Conservation (phyloP, 2,113 vertebrate genomes). For the Cygnus buccinator region DNA sequence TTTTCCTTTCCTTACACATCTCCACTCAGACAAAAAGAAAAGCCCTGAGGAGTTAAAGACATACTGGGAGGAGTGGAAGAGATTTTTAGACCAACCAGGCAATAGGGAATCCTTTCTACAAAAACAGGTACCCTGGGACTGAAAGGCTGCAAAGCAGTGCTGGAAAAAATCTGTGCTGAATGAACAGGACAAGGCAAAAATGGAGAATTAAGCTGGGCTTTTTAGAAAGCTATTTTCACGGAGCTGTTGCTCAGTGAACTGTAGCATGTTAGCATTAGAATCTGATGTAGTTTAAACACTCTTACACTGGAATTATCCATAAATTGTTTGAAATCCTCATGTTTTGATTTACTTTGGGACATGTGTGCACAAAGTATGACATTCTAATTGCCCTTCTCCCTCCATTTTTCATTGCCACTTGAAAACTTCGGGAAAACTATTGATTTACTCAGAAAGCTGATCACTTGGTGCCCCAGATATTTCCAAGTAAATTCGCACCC, state of each 20-base stretch:
- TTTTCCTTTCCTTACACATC: constrained; percentile 10
- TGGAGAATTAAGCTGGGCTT: background rate
- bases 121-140: background rate
- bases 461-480: background rate
- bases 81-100: background rate
- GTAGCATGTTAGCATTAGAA: background rate
- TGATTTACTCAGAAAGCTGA: background rate
- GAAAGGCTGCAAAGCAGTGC: background rate
- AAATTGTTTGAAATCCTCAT: background rate
- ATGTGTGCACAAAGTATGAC: background rate
- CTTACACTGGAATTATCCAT: background rate
- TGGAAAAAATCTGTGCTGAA: constrained; percentile 5
- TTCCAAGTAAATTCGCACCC: background rate
- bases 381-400: background rate
- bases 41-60: constrained; percentile 30
- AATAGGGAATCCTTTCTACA: background rate
- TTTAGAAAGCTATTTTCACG: background rate
- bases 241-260: background rate
- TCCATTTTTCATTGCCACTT: background rate
- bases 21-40: background rate
- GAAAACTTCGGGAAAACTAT: background rate
- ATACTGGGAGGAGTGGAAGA: background rate
- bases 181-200: background rate
- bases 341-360: background rate
- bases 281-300: background rate